Conservation (phyloP, 2,797 vertebrate genomes). For the Potorous gilbertii region DNA sequence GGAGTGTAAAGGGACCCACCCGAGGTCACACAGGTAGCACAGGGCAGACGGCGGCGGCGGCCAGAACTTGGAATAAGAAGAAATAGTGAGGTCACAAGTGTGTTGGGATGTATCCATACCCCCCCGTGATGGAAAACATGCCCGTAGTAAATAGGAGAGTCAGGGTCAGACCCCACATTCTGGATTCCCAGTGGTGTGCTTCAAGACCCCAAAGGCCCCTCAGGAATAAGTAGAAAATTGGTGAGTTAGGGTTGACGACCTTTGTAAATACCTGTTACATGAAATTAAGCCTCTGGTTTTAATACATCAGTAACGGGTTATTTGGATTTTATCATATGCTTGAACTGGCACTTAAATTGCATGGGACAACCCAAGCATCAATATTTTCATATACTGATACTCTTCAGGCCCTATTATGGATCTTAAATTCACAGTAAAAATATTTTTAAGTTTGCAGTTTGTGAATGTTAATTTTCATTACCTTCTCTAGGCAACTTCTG, state of each 20-base stretch:
- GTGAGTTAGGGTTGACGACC: neutral
- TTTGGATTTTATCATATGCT: neutral
- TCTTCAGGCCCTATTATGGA: constrained; percentile 28
- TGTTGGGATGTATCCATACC: neutral
- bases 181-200: neutral
- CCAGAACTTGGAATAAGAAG: neutral
- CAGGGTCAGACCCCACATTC: neutral
- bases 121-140: neutral
- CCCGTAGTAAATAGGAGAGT: neutral
- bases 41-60: neutral
- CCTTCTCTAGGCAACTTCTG: neutral
- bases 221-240: neutral
- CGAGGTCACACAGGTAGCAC: neutral
- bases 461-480: constrained; percentile 3
- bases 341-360: constrained; percentile 13
- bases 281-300: neutral
- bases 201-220: neutral
- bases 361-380: neutral
- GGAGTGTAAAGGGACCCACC: neutral
- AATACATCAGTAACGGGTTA: constrained; percentile 16
- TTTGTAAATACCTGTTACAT: neutral
- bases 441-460: constrained; percentile 21
- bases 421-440: neutral
- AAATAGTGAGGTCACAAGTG: neutral
- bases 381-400: constrained; percentile 3